Conservation (phyloP, 1,140 invertebrate genomes). For the Aphis craccivora region DNA sequence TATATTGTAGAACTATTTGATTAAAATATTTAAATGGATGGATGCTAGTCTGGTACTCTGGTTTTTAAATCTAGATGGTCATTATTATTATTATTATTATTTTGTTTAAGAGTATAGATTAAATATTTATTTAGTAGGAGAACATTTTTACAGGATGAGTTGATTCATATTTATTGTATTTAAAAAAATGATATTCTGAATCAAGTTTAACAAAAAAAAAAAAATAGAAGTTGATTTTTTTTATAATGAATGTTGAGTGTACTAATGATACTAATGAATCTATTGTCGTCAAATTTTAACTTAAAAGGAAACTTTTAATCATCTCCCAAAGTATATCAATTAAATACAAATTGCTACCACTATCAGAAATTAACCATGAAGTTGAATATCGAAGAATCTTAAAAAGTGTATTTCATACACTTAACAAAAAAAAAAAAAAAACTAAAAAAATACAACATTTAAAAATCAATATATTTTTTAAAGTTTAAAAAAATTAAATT, state of each 20-base stretch:
- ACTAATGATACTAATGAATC: not conserved
- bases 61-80: not conserved
- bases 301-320: too few species aligned
- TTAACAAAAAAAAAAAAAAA: too few species aligned
- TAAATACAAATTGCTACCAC: too few species aligned
- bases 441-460: too few species aligned
- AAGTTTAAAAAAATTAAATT: too few species aligned
- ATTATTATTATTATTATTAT: not conserved
- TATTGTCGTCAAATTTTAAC: too few species aligned
- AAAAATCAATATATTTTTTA: too few species aligned
- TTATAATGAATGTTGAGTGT: not conserved
- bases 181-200: not conserved
- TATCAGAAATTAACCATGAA: too few species aligned
- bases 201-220: not conserved
- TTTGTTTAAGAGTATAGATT: not conserved
- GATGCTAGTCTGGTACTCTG: not conserved
- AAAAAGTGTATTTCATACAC: rapidly evolving
- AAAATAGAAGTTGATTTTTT: not conserved
- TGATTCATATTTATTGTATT: not conserved
- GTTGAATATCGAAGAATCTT: too few species aligned
- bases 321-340: too few species aligned
- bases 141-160: not conserved
- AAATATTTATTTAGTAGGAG: not conserved
- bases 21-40: not conserved
- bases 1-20: not conserved